Evolutionary conservation across 2,797 vertebrate genomes (phyloP).

Genomic region (Muscicapa comitata): DNA sequence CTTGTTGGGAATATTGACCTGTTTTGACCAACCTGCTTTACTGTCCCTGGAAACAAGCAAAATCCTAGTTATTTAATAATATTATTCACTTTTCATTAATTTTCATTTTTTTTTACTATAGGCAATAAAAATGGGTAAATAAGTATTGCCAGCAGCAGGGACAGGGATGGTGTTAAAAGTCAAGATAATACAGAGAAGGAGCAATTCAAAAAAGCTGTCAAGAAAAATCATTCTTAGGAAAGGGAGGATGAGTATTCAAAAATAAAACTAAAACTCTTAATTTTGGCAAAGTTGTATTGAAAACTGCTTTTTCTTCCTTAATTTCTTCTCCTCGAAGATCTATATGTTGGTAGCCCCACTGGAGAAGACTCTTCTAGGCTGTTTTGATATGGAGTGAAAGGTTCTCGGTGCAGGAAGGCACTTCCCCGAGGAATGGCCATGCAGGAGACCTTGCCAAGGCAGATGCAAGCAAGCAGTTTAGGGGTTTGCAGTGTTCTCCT

Average conservation of each 20-base stretch:
- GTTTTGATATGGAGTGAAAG: not conserved
- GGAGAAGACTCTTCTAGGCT: not conserved
- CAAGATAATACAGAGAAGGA: not conserved
- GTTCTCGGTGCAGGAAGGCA: not conserved
- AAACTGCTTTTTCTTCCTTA: fast-evolving
- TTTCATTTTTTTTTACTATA: not conserved
- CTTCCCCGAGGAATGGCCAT: not conserved
- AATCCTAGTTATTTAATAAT: not conserved
- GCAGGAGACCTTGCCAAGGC: not conserved
- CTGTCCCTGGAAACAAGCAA: not conserved
- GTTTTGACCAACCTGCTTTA: not conserved
- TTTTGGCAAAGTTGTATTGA: not conserved
- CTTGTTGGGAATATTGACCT: not conserved
- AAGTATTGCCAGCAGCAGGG: fast-evolving
- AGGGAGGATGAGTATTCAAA: not conserved
- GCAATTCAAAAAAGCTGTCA: not conserved
- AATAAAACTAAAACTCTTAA: not conserved
- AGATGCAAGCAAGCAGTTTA: not conserved
- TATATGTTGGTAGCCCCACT: not conserved
- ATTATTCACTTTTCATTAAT: not conserved
- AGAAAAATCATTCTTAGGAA: not conserved
- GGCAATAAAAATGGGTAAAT: not conserved
- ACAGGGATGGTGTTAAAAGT: not conserved
- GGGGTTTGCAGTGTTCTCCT: not conserved
- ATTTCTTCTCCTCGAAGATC: not conserved